Percentiles rank a stretch among this genome's conserved stretches.
Evolutionary conservation across 2,888 invertebrate genomes (phyloP).

Genomic region (Erynnis tages): DNA sequence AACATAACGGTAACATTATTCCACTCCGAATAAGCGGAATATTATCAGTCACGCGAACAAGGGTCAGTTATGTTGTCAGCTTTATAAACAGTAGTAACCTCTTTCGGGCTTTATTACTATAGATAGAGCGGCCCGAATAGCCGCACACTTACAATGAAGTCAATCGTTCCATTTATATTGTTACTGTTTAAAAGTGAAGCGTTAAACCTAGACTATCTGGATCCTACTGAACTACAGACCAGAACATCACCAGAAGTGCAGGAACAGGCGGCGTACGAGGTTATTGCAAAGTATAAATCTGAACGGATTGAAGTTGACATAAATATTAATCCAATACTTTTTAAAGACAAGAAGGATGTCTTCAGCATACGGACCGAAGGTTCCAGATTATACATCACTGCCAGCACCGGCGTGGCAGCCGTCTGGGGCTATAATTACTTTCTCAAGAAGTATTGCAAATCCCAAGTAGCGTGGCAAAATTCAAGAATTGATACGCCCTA

Average conservation of each 20-base stretch:
- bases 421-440: constrained; percentile 94
- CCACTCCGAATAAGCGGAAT: not conserved
- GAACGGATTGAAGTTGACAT: constrained; percentile 47
- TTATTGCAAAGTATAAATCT: constrained; percentile 48
- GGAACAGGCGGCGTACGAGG: constrained; percentile 45
- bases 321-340: constrained; percentile 53
- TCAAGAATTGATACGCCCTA: constrained; percentile 82
- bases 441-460: constrained; percentile 89
- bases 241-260: constrained; percentile 47
- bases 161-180: constrained; percentile 11
- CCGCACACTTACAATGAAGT: not conserved
- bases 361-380: constrained; percentile 50
- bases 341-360: constrained; percentile 61
- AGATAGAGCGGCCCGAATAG: not conserved
- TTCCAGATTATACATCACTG: constrained; percentile 61
- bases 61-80: not conserved
- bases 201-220: constrained; percentile 59
- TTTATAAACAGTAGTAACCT: not conserved
- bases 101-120: too few relatives aligned
- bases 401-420: constrained; percentile 90
- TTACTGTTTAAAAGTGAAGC: not conserved
- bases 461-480: constrained; percentile 94
- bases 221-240: constrained; percentile 61
- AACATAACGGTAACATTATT: not conserved
- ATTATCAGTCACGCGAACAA: not conserved